phyloP scores from a whole-genome alignment of 2,113 vertebrate species.

The Phoxinus phoxinus region DNA sequence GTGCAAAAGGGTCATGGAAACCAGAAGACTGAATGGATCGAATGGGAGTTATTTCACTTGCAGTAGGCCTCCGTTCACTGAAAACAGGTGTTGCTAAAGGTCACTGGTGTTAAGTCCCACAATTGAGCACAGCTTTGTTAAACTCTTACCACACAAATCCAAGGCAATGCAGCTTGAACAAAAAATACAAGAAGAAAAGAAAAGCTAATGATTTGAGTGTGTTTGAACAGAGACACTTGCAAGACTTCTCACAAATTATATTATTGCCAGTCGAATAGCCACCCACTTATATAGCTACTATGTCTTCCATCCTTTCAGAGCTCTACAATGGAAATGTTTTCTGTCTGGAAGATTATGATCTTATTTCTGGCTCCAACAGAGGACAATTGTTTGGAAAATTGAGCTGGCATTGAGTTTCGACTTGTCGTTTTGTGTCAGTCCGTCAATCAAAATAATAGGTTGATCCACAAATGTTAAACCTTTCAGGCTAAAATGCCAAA shows the following conservation, averaged over 20 bases:
- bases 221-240: slow-evolving; percentile 4
- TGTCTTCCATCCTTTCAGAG: not conserved
- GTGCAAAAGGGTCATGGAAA: not conserved
- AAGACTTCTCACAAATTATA: slow-evolving; percentile 4
- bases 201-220: not conserved
- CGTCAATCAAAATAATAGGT: not conserved
- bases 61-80: not conserved
- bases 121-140: slow-evolving; percentile 2
- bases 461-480: not conserved
- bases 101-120: not conserved
- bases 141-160: not conserved
- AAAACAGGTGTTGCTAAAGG: not conserved
- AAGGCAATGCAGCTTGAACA: not conserved
- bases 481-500: not conserved
- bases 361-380: not conserved
- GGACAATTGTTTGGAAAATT: not conserved
- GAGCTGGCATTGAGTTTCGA: not conserved
- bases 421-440: not conserved
- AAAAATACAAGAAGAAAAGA: not conserved
- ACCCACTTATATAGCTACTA: not conserved
- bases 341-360: slow-evolving; percentile 12
- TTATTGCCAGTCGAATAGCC: slow-evolving; percentile 15
- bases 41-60: not conserved
- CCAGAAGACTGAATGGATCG: not conserved
- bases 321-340: slow-evolving; percentile 17